Conservation (phyloP, 2,888 invertebrate species). For the Drosophila neoperkinsi region DNA sequence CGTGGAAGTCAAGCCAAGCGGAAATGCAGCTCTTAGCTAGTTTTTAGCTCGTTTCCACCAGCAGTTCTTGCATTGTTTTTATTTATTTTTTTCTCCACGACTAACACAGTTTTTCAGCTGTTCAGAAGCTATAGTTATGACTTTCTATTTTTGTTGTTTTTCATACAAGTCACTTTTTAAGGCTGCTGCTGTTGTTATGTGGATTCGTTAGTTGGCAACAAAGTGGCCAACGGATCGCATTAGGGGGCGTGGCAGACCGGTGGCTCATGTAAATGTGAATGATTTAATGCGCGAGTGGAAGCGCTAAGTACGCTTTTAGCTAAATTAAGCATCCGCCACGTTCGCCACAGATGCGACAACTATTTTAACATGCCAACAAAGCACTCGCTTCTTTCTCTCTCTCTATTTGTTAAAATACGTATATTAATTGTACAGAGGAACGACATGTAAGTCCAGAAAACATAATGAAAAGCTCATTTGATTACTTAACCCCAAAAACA, state of each 20-base stretch:
- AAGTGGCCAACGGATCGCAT: slow-evolving; percentile 47
- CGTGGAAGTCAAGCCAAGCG: slow-evolving; percentile 76
- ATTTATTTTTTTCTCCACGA: slow-evolving; percentile 61
- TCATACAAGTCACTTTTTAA: slow-evolving; percentile 13
- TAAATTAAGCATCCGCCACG: slow-evolving; percentile 73
- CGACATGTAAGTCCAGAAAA: not conserved
- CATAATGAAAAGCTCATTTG: slow-evolving; percentile 23
- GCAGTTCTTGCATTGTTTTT: slow-evolving; percentile 49
- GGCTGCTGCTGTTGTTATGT: slow-evolving; percentile 28
- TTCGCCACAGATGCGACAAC: slow-evolving; percentile 40
- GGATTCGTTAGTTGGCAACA: slow-evolving; percentile 71
- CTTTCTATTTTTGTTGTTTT: slow-evolving; percentile 27
- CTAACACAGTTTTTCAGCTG: slow-evolving; percentile 71
- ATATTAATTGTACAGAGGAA: not conserved
- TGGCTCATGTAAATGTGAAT: slow-evolving; percentile 66
- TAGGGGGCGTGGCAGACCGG: slow-evolving; percentile 27
- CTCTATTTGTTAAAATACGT: not conserved
- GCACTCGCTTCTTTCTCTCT: not conserved
- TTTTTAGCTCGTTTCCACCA: slow-evolving; percentile 60
- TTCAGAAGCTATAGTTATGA: slow-evolving; percentile 51
- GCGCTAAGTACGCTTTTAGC: slow-evolving; percentile 64
- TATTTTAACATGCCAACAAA: slow-evolving; percentile 43
- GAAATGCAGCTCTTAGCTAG: slow-evolving; percentile 80
- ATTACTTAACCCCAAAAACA: slow-evolving; percentile 49
- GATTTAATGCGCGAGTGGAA: slow-evolving; percentile 58